Conservation (phyloP, 2,113 vertebrate species). For the Paraplagusia blochii region DNA sequence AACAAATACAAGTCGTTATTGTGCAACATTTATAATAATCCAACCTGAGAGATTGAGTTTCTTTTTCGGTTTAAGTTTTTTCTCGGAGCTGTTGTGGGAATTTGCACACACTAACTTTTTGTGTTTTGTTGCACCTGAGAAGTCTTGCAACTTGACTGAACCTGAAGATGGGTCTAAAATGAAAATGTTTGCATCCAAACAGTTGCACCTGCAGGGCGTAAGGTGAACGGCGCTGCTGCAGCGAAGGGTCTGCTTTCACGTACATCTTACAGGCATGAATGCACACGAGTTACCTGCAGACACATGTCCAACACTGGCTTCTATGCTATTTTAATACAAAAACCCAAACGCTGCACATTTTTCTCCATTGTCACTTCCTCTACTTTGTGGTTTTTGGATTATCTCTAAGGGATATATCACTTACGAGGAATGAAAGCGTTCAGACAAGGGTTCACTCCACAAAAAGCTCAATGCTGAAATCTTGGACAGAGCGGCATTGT, state of each 20-base stretch:
- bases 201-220: conserved; percentile 5
- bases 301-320: conserved; percentile 35
- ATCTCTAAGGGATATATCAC: no score
- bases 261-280: background rate
- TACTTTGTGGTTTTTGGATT: no score
- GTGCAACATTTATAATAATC: background rate
- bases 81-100: background rate
- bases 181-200: conserved; percentile 12
- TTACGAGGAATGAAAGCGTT: no score
- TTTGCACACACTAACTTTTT: background rate
- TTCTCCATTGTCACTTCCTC: no score
- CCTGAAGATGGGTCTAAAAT: background rate
- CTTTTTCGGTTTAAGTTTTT: background rate
- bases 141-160: background rate
- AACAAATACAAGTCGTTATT: background rate
- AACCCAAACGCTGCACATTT: conserved; percentile 15
- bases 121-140: background rate
- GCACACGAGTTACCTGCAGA: conserved; percentile 34
- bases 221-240: background rate
- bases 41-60: background rate
- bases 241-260: no score
- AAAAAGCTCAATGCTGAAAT: no score
- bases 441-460: no score
- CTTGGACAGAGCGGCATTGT: no score
- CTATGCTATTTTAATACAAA: conserved; percentile 49